These are phyloP conservation scores for Rhynchomys soricoides DNA, from an alignment of 2,113 vertebrate genomes.

Conservation along the genomic window DNA sequence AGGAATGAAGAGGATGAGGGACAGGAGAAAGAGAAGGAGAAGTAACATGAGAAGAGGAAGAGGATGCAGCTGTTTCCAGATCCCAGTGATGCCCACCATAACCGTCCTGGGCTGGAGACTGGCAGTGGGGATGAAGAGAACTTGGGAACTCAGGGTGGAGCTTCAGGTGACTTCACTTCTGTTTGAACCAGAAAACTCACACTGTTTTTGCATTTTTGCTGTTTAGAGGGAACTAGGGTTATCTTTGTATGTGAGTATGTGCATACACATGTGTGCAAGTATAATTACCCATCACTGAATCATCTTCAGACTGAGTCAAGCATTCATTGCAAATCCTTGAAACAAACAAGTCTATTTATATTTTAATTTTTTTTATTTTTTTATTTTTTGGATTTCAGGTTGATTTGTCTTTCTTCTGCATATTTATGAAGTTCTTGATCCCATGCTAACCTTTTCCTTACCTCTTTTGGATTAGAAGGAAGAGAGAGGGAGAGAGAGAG, in stretches of 20 bases:
- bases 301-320: conserved; percentile 83
- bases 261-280: conserved; percentile 51
- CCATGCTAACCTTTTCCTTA: conserved; percentile 54
- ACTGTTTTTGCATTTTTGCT: conserved; percentile 49
- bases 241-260: conserved; percentile 41
- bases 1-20: neutral
- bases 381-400: conserved; percentile 84
- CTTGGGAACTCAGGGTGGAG: neutral
- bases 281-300: conserved; percentile 86
- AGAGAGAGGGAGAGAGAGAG: neutral
- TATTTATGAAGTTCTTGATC: conserved; percentile 79
- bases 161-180: conserved; percentile 39
- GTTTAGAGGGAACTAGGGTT: conserved; percentile 58
- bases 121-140: neutral
- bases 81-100: neutral
- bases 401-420: conserved; percentile 84
- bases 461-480: neutral
- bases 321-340: conserved; percentile 84
- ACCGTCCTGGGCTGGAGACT: neutral
- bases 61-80: neutral
- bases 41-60: neutral
- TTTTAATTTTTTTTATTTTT: conserved; percentile 86
- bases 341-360: conserved; percentile 89
- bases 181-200: conserved; percentile 50
- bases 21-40: too few relatives aligned